phyloP scores from a whole-genome alignment of 2,113 vertebrate species.

The Melanostigma gelatinosum region DNA sequence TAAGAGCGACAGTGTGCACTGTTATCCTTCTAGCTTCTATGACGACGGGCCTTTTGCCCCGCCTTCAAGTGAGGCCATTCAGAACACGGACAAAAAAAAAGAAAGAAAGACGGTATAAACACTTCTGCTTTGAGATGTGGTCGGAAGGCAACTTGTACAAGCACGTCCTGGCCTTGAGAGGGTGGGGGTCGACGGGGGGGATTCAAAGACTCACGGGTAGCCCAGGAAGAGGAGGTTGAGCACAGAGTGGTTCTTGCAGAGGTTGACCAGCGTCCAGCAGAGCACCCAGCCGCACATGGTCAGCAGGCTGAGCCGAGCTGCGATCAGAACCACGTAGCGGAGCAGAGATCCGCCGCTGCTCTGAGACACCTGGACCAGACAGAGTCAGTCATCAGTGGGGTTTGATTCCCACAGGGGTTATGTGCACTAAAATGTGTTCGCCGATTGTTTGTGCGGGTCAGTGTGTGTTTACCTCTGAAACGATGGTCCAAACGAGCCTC shows the following conservation, averaged over 20 bases:
- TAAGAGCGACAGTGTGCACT: not conserved
- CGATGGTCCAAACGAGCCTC: slow-evolving; percentile 96
- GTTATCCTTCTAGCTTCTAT: not conserved
- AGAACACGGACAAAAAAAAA: not conserved
- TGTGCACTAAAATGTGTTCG: not conserved
- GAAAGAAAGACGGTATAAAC: not conserved
- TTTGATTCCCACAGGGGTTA: not conserved
- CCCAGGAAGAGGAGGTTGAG: slow-evolving; percentile 98
- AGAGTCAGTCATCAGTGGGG: not conserved
- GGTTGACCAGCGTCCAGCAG: slow-evolving; percentile 97
- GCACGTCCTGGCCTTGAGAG: not conserved
- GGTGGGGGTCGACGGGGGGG: too few relatives aligned
- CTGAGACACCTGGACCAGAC: slow-evolving; percentile 88
- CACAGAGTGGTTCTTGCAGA: slow-evolving; percentile 95
- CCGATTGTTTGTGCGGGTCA: not conserved
- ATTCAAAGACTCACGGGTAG: slow-evolving; percentile 92
- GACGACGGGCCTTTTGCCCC: not conserved
- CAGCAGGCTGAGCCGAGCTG: slow-evolving; percentile 90
- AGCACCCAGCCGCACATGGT: slow-evolving; percentile 96
- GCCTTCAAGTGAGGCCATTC: not conserved
- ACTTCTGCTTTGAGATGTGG: not conserved
- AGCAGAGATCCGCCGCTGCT: slow-evolving; percentile 88
- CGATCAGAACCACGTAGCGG: slow-evolving; percentile 87
- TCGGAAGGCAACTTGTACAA: not conserved
- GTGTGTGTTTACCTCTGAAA: slow-evolving; percentile 89